Evolutionary conservation across 1,140 invertebrate species (phyloP).

Genomic region (Chrysoperla carnea): DNA sequence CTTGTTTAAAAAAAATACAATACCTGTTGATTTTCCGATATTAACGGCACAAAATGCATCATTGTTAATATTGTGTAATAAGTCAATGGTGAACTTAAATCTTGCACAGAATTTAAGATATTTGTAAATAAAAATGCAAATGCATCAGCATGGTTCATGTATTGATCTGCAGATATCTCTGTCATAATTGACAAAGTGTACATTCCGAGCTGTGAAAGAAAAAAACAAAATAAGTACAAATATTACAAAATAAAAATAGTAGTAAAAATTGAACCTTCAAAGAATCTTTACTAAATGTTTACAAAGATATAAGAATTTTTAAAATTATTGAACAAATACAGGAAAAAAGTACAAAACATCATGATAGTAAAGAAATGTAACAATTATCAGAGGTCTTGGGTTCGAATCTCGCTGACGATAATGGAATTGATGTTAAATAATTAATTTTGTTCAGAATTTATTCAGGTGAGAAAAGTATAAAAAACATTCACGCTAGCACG

Average conservation of each 20-base stretch:
- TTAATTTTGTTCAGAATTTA: too few relatives aligned
- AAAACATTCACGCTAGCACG: too few relatives aligned
- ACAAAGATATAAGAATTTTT: too few relatives aligned
- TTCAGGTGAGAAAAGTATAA: too few relatives aligned
- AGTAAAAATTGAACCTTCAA: background rate
- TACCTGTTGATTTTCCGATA: constrained; percentile 38
- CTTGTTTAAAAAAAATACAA: constrained; percentile 6
- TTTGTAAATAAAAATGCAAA: constrained; percentile 33
- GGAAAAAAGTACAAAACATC: too few relatives aligned
- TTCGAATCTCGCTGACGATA: too few relatives aligned
- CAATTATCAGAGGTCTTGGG: too few relatives aligned
- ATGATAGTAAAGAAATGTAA: too few relatives aligned
- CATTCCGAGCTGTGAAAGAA: constrained; percentile 37
- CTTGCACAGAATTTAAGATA: constrained; percentile 27
- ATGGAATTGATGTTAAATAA: too few relatives aligned
- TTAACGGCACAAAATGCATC: constrained; percentile 35
- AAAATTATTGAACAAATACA: too few relatives aligned
- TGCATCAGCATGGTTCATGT: constrained; percentile 31
- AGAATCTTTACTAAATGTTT: too few relatives aligned
- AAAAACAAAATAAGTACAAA: constrained; percentile 3
- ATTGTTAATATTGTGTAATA: constrained; percentile 42
- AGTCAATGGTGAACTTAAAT: constrained; percentile 27
- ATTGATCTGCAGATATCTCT: constrained; percentile 35
- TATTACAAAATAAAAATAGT: constrained; percentile 2
- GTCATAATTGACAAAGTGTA: constrained; percentile 44